Percentiles rank a stretch among this genome's conserved stretches.
Evolutionary conservation across 64 coral and sea anemone species (phyloP).

Genomic region (Acropora yongei): DNA sequence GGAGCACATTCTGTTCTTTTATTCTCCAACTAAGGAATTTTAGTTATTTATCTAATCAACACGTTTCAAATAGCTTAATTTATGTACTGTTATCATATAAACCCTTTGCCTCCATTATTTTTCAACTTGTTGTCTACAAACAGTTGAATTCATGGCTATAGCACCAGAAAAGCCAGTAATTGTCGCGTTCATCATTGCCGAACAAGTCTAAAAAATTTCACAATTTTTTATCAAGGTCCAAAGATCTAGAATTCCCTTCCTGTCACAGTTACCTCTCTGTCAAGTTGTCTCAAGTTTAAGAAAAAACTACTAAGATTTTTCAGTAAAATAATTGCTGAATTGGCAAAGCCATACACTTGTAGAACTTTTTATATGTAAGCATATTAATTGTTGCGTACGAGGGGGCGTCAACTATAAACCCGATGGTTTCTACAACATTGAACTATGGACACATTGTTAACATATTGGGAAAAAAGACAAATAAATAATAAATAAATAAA

Average conservation of each 20-base stretch:
- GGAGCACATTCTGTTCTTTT: neutral
- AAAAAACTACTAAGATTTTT: slow-evolving; percentile 1
- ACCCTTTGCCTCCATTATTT: neutral
- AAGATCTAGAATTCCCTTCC: slow-evolving; percentile 39
- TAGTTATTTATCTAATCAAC: neutral
- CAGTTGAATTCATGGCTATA: neutral
- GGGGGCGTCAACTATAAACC: slow-evolving; percentile 31
- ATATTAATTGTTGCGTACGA: neutral
- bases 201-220: neutral
- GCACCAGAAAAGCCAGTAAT: neutral
- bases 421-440: slow-evolving; percentile 23
- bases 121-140: neutral
- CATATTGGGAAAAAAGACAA: neutral
- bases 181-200: neutral
- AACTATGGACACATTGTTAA: neutral
- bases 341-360: slow-evolving; percentile 28
- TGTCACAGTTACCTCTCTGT: slow-evolving; percentile 5
- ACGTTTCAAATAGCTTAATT: slow-evolving; percentile 37
- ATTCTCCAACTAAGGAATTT: slow-evolving; percentile 25
- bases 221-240: neutral
- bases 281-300: slow-evolving; percentile 5
- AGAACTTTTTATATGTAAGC: neutral
- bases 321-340: slow-evolving; percentile 15
- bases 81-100: slow-evolving; percentile 9
- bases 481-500: neutral